Percentiles rank a stretch among this genome's conserved stretches.
Conservation (phyloP, 2,113 vertebrate genomes). For the Grammomys dolichurus region DNA sequence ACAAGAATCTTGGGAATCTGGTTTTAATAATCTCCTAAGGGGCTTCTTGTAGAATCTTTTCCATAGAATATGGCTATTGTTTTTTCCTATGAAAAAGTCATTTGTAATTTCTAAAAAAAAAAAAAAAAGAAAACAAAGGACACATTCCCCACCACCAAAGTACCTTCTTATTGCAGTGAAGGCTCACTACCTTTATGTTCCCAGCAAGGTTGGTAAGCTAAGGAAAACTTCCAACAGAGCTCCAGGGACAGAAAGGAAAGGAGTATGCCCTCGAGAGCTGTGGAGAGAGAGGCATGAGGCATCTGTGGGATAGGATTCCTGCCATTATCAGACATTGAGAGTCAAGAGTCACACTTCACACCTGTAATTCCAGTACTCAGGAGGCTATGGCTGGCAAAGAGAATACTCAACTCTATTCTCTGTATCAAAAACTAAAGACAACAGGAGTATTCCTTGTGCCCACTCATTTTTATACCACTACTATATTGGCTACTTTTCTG, state of each 20-base stretch:
- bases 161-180: not conserved
- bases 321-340: not conserved
- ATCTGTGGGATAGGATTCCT: not conserved
- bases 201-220: not conserved
- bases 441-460: not conserved
- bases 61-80: not conserved
- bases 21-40: not conserved
- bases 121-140: not conserved
- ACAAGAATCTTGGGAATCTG: not conserved
- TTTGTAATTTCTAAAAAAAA: constrained; percentile 2
- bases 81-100: constrained; percentile 6
- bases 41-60: constrained; percentile 30
- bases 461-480: not conserved
- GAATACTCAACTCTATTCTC: not conserved
- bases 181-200: not conserved
- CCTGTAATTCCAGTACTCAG: too few relatives aligned
- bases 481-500: not conserved
- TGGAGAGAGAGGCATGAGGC: not conserved
- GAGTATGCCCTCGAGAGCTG: not conserved
- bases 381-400: not conserved
- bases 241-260: not conserved
- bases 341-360: too few relatives aligned
- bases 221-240: not conserved
- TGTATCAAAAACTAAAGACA: not conserved
- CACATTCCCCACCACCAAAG: not conserved